These are phyloP conservation scores for Regulus satrapa DNA, from an alignment of 2,113 vertebrate species.

Conservation along the genomic window DNA sequence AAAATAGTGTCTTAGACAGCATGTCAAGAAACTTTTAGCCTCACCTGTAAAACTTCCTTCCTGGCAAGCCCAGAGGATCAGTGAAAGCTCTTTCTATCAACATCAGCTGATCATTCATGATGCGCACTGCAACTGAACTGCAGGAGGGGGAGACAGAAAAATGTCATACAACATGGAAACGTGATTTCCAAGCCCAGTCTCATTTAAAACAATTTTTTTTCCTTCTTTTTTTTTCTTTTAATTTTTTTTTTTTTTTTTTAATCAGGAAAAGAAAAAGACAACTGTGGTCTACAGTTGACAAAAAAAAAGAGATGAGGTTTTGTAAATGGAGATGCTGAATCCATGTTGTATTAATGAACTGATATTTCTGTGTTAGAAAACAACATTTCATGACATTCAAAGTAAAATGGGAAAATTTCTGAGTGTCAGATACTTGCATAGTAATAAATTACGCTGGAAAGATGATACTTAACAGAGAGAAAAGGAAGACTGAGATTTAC, in stretches of 20 bases:
- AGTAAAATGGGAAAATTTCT: neutral
- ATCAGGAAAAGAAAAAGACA: neutral
- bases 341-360: neutral
- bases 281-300: neutral
- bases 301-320: neutral
- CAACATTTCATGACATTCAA: neutral
- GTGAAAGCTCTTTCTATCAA: conserved; percentile 89
- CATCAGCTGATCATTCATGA: conserved; percentile 91
- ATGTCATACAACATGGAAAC: neutral
- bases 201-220: neutral
- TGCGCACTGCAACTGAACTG: conserved; percentile 73
- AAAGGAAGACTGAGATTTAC: neutral
- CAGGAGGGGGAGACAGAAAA: neutral
- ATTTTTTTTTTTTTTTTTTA: neutral
- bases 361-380: neutral
- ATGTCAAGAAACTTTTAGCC: neutral
- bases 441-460: neutral
- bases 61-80: conserved; percentile 90
- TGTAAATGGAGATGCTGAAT: neutral
- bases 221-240: neutral
- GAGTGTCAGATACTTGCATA: neutral
- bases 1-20: neutral
- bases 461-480: neutral
- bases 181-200: neutral
- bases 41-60: conserved; percentile 92